phyloP scores from a whole-genome alignment of 2,113 vertebrate species.

The Ceuthmochares aereus region DNA sequence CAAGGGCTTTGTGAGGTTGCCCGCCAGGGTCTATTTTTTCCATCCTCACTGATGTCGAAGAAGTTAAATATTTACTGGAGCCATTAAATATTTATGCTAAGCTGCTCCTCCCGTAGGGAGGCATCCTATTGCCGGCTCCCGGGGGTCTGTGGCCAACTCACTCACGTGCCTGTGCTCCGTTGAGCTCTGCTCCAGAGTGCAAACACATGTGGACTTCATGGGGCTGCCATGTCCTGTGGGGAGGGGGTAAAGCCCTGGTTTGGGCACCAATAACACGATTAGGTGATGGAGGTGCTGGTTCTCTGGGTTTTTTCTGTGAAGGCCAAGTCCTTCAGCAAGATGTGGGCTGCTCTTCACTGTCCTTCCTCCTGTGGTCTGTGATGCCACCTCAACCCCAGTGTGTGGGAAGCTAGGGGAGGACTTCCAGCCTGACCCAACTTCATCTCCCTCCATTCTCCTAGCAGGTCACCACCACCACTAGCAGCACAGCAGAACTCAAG shows the following conservation, averaged over 20 bases:
- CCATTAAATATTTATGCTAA: constrained; percentile 68
- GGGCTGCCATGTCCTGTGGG: not conserved
- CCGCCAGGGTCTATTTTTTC: constrained; percentile 67
- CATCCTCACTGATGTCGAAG: constrained; percentile 42
- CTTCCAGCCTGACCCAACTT: not conserved
- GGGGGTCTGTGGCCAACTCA: not conserved
- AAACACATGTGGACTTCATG: not conserved
- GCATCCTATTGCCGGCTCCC: not conserved
- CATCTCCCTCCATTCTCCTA: not conserved
- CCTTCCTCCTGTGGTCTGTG: not conserved
- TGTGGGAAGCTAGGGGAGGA: not conserved
- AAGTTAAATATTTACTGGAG: constrained; percentile 76
- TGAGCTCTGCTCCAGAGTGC: not conserved
- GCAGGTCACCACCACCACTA: not conserved
- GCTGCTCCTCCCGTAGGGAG: not conserved
- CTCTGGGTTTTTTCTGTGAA: not conserved
- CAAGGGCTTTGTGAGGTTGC: constrained; percentile 11
- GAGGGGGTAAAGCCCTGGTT: not conserved
- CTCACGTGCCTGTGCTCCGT: not conserved
- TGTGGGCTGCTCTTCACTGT: not conserved
- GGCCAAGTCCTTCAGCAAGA: not conserved
- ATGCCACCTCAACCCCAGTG: accelerated
- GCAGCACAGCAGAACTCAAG: accelerated
- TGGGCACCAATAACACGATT: not conserved
- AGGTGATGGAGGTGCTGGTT: not conserved